A percentile compares a stretch with the other conserved stretches of the same genome.
These are phyloP conservation scores for Macropodus opercularis DNA, from an alignment of 2,797 vertebrate species.

Conservation along the genomic window DNA sequence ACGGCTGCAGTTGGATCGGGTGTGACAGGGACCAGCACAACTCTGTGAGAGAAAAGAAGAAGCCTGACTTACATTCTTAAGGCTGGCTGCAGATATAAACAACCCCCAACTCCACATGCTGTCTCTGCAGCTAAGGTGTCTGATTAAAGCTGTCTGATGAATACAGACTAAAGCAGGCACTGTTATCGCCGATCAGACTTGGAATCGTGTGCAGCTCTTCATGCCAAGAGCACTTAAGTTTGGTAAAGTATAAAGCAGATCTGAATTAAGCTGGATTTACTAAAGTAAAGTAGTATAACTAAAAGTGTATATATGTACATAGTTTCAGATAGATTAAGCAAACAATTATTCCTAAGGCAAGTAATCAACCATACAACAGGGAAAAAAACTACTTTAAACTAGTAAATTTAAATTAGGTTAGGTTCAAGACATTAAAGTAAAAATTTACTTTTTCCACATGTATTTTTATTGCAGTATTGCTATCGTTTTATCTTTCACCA, in stretches of 20 bases:
- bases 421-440: too few species aligned
- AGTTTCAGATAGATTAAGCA: too few species aligned
- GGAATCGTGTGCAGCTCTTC: slow-evolving; percentile 51
- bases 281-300: too few species aligned
- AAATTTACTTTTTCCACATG: too few species aligned
- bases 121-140: slow-evolving; percentile 26
- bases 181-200: slow-evolving; percentile 68
- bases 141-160: slow-evolving; percentile 64
- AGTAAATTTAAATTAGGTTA: too few species aligned
- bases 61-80: slow-evolving; percentile 22
- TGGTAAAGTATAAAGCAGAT: slow-evolving; percentile 32
- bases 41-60: slow-evolving; percentile 21
- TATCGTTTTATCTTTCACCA: too few species aligned
- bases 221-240: slow-evolving; percentile 53
- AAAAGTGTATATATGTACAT: too few species aligned
- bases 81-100: slow-evolving; percentile 20
- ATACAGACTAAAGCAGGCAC: slow-evolving; percentile 51
- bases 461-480: too few species aligned
- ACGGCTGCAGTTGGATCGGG: slow-evolving; percentile 25
- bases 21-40: slow-evolving; percentile 24
- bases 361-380: too few species aligned
- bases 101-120: slow-evolving; percentile 6
- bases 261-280: slow-evolving; percentile 32
- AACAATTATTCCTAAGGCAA: too few species aligned
- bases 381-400: too few species aligned